A percentile compares a stretch with the other conserved stretches of the same genome.
Conservation (phyloP, 2,888 invertebrate genomes). For the Megastigmus dorsalis region DNA sequence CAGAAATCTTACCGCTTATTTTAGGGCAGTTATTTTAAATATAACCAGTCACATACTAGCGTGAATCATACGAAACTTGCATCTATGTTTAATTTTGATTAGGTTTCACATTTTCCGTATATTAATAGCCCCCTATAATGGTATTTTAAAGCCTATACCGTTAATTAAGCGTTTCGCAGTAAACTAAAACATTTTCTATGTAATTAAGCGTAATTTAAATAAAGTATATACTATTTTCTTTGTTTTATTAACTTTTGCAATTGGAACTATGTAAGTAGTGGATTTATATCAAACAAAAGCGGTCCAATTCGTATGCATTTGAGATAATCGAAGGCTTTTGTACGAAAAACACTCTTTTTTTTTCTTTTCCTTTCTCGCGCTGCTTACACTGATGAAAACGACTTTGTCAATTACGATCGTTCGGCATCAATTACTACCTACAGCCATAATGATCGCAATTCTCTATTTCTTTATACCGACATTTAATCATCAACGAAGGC, state of each 20-base stretch:
- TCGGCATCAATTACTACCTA: too few relatives aligned
- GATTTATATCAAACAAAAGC: background rate
- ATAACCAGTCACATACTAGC: constrained; percentile 52
- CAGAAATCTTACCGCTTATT: constrained; percentile 52
- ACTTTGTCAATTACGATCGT: too few relatives aligned
- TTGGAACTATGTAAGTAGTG: too few relatives aligned
- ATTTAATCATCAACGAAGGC: too few relatives aligned
- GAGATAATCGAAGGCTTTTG: too few relatives aligned
- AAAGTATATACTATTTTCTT: too few relatives aligned
- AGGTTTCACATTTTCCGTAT: constrained; percentile 36
- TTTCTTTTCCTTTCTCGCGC: too few relatives aligned
- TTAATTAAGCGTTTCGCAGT: background rate
- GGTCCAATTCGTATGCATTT: background rate
- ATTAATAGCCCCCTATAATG: constrained; percentile 29
- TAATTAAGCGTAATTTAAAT: background rate
- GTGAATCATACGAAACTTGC: constrained; percentile 51
- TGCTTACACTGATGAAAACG: too few relatives aligned
- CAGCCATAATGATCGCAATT: too few relatives aligned
- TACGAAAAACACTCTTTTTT: too few relatives aligned
- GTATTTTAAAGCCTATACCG: background rate
- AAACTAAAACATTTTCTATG: background rate
- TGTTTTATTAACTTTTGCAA: too few relatives aligned
- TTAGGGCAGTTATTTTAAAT: constrained; percentile 56
- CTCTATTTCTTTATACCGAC: too few relatives aligned
- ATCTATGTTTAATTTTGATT: constrained; percentile 52